Evolutionary conservation across 2,797 vertebrate species (phyloP), one percentile per base, ranked within the genome.

Genomic region (Lutjanus argentimaculatus): DNA sequence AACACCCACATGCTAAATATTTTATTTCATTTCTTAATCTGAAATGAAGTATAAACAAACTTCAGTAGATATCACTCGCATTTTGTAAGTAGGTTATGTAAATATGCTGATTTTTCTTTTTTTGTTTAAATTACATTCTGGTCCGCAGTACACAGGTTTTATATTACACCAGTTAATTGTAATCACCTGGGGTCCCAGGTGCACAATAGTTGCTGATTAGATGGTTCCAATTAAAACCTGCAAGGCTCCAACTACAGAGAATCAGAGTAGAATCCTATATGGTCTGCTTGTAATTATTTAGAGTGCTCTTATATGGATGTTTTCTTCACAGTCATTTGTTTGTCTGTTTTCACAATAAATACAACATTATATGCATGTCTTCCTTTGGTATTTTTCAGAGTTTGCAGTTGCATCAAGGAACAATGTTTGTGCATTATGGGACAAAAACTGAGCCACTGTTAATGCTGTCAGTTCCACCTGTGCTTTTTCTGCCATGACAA

Each of bases 161-260:
- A 57, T 62, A 55, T 57, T 13, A 40, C n/a, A 49, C 2, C 48
- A 69, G 49, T 69, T 75, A 71, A 65, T 12, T 72, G 22, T 19
- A 42, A 59, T 75, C 67, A 85, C 40, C 66, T 64, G 55, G 36
- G 53, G 64, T 77, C 66, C 56, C 49, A 56, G 59, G 45, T 67
- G 67, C 64, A 81, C 69, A 66, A 66, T 71, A 40, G 36, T 16
- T 77, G 49, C 66, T 77, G 79, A 82, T 72, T 36, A 71, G 57
- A 83, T 15, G 64, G 52, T 67, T 70, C 79, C 75, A 80, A 71
- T 80, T 80, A 80, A 80, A 83, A 68, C 58, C 45, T 68, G 67
- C 42, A 25, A 64, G 21, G 36, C 17, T 53, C 14, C 58, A 22
- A 48, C 15, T 52, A 30, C 8, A 52, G 8, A 75, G 17, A 43